These are phyloP conservation scores for Myodes glareolus DNA, from an alignment of 2,113 vertebrate genomes.

Conservation along the genomic window DNA sequence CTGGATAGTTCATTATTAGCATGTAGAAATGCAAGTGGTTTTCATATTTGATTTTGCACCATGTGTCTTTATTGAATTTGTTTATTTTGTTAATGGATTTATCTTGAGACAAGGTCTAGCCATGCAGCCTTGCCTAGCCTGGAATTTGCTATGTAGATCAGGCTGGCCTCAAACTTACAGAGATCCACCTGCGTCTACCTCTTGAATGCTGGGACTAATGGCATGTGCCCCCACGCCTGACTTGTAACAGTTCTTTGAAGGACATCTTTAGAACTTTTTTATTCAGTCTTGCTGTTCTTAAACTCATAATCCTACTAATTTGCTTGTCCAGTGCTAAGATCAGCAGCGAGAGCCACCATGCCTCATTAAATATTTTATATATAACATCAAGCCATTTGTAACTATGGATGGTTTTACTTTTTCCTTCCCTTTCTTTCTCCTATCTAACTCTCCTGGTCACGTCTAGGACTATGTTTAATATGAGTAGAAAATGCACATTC, in stretches of 20 bases:
- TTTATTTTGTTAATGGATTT: neutral
- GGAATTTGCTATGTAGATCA: neutral
- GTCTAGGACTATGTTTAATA: neutral
- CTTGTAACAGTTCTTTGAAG: neutral
- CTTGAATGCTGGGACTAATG: neutral
- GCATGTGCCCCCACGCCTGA: neutral
- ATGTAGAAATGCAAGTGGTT: neutral
- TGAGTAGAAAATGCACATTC: neutral
- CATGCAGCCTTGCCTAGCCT: neutral
- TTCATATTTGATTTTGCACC: neutral
- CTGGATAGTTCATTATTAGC: neutral
- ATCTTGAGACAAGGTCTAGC: neutral
- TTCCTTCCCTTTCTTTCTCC: conserved; percentile 25
- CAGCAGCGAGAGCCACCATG: neutral
- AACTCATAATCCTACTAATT: neutral
- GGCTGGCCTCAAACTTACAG: neutral
- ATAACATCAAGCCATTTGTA: neutral
- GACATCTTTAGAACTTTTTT: neutral
- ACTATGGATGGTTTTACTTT: neutral
- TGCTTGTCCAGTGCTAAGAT: neutral
- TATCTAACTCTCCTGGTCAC: neutral
- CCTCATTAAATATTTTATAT: neutral
- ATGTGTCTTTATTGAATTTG: conserved; percentile 21
- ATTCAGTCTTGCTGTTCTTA: neutral
- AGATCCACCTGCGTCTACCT: neutral